Percentiles rank a stretch among this genome's conserved stretches.
Conservation (phyloP, 2,888 invertebrate genomes). For the Tenthredo distinguenda region DNA sequence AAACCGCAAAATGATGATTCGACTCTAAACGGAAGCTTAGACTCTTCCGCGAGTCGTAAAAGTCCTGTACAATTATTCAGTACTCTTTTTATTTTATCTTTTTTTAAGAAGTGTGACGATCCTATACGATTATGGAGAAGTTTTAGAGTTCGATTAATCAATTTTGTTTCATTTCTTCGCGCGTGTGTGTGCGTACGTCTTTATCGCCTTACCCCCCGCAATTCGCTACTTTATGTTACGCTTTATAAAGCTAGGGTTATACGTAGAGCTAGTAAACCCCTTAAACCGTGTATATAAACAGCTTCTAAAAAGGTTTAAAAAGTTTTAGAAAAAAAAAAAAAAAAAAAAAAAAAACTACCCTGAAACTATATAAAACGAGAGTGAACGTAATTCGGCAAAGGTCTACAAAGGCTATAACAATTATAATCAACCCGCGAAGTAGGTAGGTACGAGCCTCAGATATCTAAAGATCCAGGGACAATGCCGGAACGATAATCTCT, state of each 20-base stretch:
- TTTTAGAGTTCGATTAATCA: not conserved
- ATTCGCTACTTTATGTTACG: not conserved
- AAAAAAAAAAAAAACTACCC: not conserved
- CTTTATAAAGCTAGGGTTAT: not conserved
- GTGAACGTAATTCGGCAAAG: not conserved
- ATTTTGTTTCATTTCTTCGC: not conserved
- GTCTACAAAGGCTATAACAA: constrained; percentile 1
- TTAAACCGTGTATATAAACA: not conserved
- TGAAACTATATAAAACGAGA: not conserved
- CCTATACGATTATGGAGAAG: not conserved
- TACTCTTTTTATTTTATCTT: not conserved
- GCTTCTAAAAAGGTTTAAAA: not conserved
- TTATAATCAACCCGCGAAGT: constrained; percentile 5
- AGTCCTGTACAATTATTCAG: not conserved
- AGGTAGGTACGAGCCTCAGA: not conserved
- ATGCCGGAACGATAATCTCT: constrained; percentile 28
- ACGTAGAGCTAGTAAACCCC: not conserved
- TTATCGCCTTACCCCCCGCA: not conserved
- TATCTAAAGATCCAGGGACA: constrained; percentile 11
- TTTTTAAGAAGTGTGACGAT: not conserved
- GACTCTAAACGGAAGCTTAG: not conserved
- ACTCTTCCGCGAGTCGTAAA: not conserved
- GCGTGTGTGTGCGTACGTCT: not conserved
- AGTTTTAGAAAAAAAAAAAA: not conserved
- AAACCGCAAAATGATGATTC: not conserved